These are phyloP conservation scores for Drosophila pseudoobscura DNA, from an alignment of 1,140 invertebrate species.

Conservation along the genomic window DNA sequence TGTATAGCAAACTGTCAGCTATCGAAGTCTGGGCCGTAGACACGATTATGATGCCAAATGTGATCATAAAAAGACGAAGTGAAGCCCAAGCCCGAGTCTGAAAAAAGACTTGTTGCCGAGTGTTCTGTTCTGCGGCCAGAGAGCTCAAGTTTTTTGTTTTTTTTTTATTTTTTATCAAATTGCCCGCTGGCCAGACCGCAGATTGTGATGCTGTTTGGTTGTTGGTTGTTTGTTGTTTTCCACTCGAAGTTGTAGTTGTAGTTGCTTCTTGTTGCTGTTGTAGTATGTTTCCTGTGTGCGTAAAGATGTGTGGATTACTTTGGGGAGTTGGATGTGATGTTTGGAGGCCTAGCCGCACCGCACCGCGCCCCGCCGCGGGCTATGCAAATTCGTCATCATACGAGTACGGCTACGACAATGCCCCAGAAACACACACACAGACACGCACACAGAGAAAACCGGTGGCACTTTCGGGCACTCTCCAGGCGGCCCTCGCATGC, in stretches of 20 bases:
- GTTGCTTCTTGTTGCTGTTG: slow-evolving; percentile 35
- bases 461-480: slow-evolving; percentile 54
- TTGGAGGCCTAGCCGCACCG: slow-evolving; percentile 7
- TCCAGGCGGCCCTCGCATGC: slow-evolving; percentile 9
- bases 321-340: slow-evolving; percentile 16
- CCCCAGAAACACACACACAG: slow-evolving; percentile 68
- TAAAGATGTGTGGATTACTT: slow-evolving; percentile 39
- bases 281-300: slow-evolving; percentile 33
- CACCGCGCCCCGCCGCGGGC: slow-evolving; percentile 21
- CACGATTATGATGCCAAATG: slow-evolving; percentile 66
- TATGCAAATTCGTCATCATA: slow-evolving; percentile 71
- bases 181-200: slow-evolving; percentile 54
- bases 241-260: slow-evolving; percentile 37
- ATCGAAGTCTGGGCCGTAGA: slow-evolving; percentile 49
- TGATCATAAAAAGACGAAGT: slow-evolving; percentile 50
- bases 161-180: slow-evolving; percentile 62
- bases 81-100: background rate
- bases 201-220: slow-evolving; percentile 54
- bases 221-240: slow-evolving; percentile 30
- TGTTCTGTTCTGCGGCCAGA: background rate
- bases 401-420: slow-evolving; percentile 17
- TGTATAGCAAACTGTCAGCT: slow-evolving; percentile 47
- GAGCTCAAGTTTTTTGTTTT: slow-evolving; percentile 15
- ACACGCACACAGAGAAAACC: slow-evolving; percentile 43
- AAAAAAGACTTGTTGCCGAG: slow-evolving; percentile 52